phyloP scores from a whole-genome alignment of 2,797 vertebrate genomes.

The Cuculus canorus region DNA sequence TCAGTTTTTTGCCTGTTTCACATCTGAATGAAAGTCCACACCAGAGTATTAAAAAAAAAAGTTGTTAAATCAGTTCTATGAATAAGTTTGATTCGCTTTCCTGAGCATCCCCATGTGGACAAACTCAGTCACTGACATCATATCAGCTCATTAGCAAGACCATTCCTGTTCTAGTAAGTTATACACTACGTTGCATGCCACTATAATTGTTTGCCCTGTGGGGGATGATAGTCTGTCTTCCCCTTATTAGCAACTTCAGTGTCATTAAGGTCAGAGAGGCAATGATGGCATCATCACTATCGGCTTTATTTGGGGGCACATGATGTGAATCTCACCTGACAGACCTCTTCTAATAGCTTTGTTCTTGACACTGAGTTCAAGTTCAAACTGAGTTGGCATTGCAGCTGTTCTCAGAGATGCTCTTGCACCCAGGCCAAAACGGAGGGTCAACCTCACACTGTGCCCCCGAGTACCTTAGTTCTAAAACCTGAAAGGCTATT shows the following conservation, averaged over 20 bases:
- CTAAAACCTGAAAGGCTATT: not conserved
- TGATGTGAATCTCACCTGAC: not conserved
- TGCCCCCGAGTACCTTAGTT: not conserved
- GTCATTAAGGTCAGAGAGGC: not conserved
- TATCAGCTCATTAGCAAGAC: not conserved
- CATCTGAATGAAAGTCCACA: not conserved
- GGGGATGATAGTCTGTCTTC: not conserved
- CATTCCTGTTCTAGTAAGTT: not conserved
- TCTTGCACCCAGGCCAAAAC: not conserved
- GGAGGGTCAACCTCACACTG: not conserved
- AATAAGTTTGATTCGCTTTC: not conserved
- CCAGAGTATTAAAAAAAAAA: not conserved
- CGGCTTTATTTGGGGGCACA: not conserved
- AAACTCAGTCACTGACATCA: not conserved
- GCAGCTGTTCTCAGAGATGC: not conserved
- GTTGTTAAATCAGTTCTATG: not conserved
- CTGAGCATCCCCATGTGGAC: not conserved
- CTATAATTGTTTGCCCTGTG: not conserved
- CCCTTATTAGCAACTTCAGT: not conserved
- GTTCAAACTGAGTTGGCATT: not conserved
- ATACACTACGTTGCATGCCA: not conserved
- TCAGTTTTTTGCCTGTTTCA: not conserved
- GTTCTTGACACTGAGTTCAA: not conserved
- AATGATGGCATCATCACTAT: not conserved
- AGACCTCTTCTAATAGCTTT: not conserved